phyloP scores from a whole-genome alignment of 37 sponge, comb jelly and placozoan genomes.

The Diacarnus erythraeanus region DNA sequence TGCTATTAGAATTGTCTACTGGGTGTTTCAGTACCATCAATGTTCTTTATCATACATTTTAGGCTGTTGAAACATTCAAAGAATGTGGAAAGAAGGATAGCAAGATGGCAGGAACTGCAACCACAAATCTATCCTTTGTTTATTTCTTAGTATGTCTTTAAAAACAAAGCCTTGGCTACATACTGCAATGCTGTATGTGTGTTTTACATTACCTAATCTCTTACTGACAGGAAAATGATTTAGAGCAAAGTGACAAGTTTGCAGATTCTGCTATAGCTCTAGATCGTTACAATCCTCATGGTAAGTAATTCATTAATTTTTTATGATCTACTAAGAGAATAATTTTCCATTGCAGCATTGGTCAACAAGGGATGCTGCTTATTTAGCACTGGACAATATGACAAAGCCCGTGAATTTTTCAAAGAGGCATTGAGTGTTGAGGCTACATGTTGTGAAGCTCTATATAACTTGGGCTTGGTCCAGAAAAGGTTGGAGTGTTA shows the following conservation, averaged over 20 bases:
- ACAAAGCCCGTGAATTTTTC: constrained; percentile 79
- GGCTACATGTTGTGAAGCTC: constrained; percentile 87
- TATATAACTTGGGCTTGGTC: constrained; percentile 88
- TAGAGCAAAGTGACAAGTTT: constrained; percentile 84
- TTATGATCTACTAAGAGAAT: not conserved
- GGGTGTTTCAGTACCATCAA: not conserved
- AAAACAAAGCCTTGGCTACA: not conserved
- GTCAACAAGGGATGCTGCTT: constrained; percentile 94
- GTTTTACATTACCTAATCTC: not conserved
- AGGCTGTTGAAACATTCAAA: constrained; percentile 94
- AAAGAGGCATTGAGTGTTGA: constrained; percentile 93
- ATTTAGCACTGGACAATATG: constrained; percentile 62
- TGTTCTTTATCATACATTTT: not conserved
- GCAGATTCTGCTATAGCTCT: constrained; percentile 81
- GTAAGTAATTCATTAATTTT: constrained; percentile 10
- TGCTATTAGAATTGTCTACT: not conserved
- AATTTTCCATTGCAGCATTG: constrained; percentile 51
- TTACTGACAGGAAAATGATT: constrained; percentile 72
- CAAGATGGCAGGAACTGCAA: constrained; percentile 93
- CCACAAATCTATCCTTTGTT: constrained; percentile 94
- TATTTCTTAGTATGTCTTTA: constrained; percentile 65
- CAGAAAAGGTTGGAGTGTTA: constrained; percentile 69
- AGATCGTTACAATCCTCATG: constrained; percentile 90
- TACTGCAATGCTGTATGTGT: not conserved
- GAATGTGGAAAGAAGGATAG: constrained; percentile 92